phyloP scores from a whole-genome alignment of 1,140 invertebrate genomes.

The Apocrypta bakeri region DNA sequence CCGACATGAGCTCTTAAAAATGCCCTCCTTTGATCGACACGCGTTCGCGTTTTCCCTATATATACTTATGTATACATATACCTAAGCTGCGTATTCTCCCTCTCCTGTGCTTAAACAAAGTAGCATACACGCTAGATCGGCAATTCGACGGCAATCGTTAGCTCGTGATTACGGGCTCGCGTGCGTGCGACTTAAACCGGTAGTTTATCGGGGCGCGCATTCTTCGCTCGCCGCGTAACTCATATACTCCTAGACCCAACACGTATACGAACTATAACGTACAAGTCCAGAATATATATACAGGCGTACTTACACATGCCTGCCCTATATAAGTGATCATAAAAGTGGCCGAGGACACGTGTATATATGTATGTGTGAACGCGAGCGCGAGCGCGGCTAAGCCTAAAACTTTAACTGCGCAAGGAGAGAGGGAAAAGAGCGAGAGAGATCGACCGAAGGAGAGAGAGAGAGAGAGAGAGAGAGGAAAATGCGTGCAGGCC shows the following conservation, averaged over 20 bases:
- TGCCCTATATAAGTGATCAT: not conserved
- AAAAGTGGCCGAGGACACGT: not conserved
- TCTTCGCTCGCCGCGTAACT: not conserved
- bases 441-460: not conserved
- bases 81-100: too few relatives aligned
- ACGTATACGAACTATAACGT: not conserved
- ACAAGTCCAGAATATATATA: not conserved
- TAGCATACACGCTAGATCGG: not conserved
- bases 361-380: not conserved
- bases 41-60: not conserved
- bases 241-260: not conserved
- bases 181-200: conserved; percentile 31
- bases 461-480: conserved; percentile 14
- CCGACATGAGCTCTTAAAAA: conserved; percentile 10
- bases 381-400: not conserved
- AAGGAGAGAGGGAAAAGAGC: not conserved
- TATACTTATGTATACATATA: too few relatives aligned
- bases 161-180: conserved; percentile 21
- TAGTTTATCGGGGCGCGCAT: conserved; percentile 14
- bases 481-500: conserved; percentile 43
- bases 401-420: not conserved
- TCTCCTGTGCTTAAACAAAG: not conserved
- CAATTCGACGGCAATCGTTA: not conserved
- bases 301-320: not conserved
- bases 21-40: conserved; percentile 13